A percentile compares a stretch with the other conserved stretches of the same genome.
phyloP scores from a whole-genome alignment of 1,140 invertebrate genomes.

The Cepaea nemoralis region DNA sequence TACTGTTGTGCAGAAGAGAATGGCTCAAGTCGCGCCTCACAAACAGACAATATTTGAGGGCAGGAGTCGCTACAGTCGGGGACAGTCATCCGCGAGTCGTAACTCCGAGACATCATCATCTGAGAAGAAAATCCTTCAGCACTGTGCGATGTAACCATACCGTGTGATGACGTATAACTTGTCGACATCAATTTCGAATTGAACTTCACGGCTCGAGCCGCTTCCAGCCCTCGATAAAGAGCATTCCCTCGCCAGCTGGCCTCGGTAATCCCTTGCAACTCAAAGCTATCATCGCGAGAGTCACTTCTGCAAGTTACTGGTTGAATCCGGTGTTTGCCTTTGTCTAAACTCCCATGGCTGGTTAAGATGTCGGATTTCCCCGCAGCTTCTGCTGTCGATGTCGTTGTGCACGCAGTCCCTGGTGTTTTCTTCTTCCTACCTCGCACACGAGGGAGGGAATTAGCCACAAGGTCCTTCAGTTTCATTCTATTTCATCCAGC shows the following conservation, averaged over 20 bases:
- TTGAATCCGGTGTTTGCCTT: not conserved
- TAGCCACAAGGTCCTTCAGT: slow-evolving; percentile 52
- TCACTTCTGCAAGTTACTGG: not conserved
- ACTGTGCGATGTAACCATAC: slow-evolving; percentile 35
- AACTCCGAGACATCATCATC: slow-evolving; percentile 17
- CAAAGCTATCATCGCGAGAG: not conserved
- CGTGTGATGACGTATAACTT: slow-evolving; percentile 13
- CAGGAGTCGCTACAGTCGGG: slow-evolving; percentile 8
- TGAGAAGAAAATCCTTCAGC: slow-evolving; percentile 33
- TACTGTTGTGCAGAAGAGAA: slow-evolving; percentile 23
- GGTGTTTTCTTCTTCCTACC: slow-evolving; percentile 49
- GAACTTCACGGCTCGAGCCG: not conserved
- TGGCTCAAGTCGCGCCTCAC: not conserved
- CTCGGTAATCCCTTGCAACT: not conserved
- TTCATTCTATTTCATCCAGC: slow-evolving; percentile 44
- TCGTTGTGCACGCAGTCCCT: not conserved
- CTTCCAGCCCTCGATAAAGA: slow-evolving; percentile 18
- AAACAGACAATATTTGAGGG: slow-evolving; percentile 11
- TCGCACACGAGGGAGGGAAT: slow-evolving; percentile 54
- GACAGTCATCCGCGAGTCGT: slow-evolving; percentile 32
- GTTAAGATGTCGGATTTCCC: not conserved
- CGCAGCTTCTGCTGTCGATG: slow-evolving; percentile 22
- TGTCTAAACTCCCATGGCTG: not conserved
- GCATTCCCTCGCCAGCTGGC: slow-evolving; percentile 32
- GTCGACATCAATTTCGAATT: not conserved